Conservation (phyloP, 2,888 invertebrate genomes). For the Chydorus sphaericus region DNA sequence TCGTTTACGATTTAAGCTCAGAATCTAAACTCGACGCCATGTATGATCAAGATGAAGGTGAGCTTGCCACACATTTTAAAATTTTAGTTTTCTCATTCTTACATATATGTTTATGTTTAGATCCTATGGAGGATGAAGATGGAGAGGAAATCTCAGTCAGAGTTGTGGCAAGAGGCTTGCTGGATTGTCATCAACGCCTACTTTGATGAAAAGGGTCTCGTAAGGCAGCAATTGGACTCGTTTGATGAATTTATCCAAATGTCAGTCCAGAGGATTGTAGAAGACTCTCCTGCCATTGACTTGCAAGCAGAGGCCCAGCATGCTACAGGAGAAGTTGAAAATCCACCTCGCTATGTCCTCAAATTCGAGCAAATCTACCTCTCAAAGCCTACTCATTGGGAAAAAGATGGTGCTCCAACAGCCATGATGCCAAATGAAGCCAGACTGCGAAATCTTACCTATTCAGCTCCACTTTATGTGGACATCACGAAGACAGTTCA, state of each 20-base stretch:
- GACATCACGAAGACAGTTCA: constrained; percentile 95
- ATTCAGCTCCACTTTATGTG: constrained; percentile 96
- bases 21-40: not conserved
- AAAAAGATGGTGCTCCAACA: constrained; percentile 97
- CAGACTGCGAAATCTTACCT: constrained; percentile 86
- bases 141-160: constrained; percentile 91
- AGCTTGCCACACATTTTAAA: not conserved
- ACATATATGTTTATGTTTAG: not conserved
- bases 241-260: constrained; percentile 99
- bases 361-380: constrained; percentile 99
- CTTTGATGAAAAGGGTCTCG: constrained; percentile 98
- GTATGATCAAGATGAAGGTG: constrained; percentile 14
- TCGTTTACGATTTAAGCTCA: no score
- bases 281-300: constrained; percentile 96
- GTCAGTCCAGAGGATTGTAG: constrained; percentile 98
- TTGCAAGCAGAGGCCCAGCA: constrained; percentile 95
- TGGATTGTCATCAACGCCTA: constrained; percentile 99
- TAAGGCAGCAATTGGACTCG: constrained; percentile 95
- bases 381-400: constrained; percentile 99
- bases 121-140: constrained; percentile 55
- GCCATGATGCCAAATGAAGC: constrained; percentile 99
- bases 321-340: constrained; percentile 79
- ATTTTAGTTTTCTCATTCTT: not conserved
- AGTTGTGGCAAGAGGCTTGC: constrained; percentile 99
- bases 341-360: constrained; percentile 73